Evolutionary conservation across 1,140 invertebrate species (phyloP), one percentile per base, ranked within the genome.

Genomic region (Chrysopa pallens): DNA sequence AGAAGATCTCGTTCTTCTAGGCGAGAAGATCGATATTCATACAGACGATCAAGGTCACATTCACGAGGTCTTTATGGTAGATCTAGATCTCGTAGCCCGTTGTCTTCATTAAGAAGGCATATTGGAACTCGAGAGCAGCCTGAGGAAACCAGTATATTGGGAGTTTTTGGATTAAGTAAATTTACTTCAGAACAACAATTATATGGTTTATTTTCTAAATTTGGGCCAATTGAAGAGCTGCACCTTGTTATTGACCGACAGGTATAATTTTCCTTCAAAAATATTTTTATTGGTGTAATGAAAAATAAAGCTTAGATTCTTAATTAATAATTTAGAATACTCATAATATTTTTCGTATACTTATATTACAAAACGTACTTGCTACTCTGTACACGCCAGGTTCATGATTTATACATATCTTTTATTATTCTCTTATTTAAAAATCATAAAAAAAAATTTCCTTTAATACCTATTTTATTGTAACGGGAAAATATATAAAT

Each of bases 171-270:
- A 0, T 66, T 97, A 8, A 93, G 85, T 55, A 76, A 93, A 7
- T 81, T 87, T 54, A 97, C 92, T 2, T 85, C 88, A 1, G 91
- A 97, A 58, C 72, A 85, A 46, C 85, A 95, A 57, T 73, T 98
- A n/a, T 77, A 86, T 57, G 81, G 93, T 48, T 84, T 95, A 38
- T 96, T 97, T 59, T 78, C 76, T 29, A 89, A 92, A 59, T 96
- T 83, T 66, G 93, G 93, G 4, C 78, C 77, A 1, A 77, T 96
- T 29, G 87, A 94, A 57, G 80, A 88, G 57, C 84, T 93, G n/a
- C 84, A 93, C 65, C 80, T 96, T 50, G 89, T 96, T 29, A 88
- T 92, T 57, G 92, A 96, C 66, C 88, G 88, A 38, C 90, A 93
- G 77, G 89, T 91, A 69, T 67, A 58, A 48, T 29, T 50, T 37